A percentile compares a stretch with the other conserved stretches of the same genome.
Conservation (phyloP, 2,113 vertebrate species). For the Paralichthys olivaceus region DNA sequence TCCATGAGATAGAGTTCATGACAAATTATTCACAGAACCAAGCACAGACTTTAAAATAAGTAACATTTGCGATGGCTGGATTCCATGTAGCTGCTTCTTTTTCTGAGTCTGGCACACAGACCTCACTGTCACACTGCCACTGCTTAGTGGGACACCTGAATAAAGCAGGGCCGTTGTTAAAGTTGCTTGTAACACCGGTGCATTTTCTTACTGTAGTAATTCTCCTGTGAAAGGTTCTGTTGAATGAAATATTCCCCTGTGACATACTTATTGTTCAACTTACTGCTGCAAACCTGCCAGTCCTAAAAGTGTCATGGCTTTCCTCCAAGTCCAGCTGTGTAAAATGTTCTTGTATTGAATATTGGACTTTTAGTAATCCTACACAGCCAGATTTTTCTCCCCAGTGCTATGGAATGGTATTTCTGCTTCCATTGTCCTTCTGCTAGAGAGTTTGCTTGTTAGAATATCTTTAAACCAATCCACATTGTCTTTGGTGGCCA, state of each 20-base stretch:
- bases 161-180: neutral
- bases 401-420: neutral
- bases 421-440: too few relatives aligned
- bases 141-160: neutral
- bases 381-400: too few relatives aligned
- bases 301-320: neutral
- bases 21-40: neutral
- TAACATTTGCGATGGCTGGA: too few relatives aligned
- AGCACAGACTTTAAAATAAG: too few relatives aligned
- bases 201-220: neutral
- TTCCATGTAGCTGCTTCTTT: neutral
- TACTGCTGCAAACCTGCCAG: neutral
- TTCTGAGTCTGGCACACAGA: neutral
- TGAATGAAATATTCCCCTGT: neutral
- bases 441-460: too few relatives aligned
- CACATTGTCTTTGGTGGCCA: too few relatives aligned
- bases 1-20: too few relatives aligned
- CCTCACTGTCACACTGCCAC: neutral
- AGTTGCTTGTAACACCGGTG: neutral
- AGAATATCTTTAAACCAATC: too few relatives aligned
- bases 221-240: too few relatives aligned
- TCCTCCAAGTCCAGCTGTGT: neutral
- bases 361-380: neutral
- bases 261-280: neutral
- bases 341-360: neutral